Evolutionary conservation across 2,888 invertebrate genomes (phyloP), one percentile per base, ranked within the genome.

Genomic region (Neuroscelio doddi): DNA sequence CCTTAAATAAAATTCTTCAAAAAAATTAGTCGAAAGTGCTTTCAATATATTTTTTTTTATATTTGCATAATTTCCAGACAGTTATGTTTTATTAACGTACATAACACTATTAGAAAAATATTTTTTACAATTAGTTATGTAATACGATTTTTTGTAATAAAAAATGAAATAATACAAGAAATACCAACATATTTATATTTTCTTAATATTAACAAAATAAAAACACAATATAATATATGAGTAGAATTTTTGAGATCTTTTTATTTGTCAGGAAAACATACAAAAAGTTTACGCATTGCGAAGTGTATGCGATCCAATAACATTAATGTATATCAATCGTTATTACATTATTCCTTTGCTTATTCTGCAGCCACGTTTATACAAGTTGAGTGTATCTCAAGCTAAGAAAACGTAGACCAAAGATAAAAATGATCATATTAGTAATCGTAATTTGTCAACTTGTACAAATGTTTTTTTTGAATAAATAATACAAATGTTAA

Each of bases 211-310:
- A 21, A 21, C 8, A 9, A 30, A 30, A 30, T 30, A 9, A 32
- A 12, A 32, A 30, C 3, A 21, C 39, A n/a, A 41, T 2, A 7
- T 21, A 29, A 30, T 15, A 8, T 53, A 52, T 67, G 66, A 59
- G 49, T 69, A 65, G 72, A 68, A 68, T 74, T 75, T 77, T 72
- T 79, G 76, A 78, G 78, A 79, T 79, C 78, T 77, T 79, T n/a
- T 80, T 78, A 79, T 79, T 79, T 67, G 68, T 80, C 78, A 75
- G 76, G 74, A 75, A 75, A 80, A 77, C 76, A 78, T 78, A 80
- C 78, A 79, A 79, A 78, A 79, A 73, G 72, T 74, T 73, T 78
- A 79, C 75, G 77, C 74, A 74, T 76, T 76, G 74, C 74, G 70
- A 73, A 72, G 73, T 75, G 70, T 74, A 73, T 75, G 72, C 73